A percentile compares a stretch with the other conserved stretches of the same genome.
phyloP scores from a whole-genome alignment of 2,888 invertebrate genomes.

The Nyleta sp. region DNA sequence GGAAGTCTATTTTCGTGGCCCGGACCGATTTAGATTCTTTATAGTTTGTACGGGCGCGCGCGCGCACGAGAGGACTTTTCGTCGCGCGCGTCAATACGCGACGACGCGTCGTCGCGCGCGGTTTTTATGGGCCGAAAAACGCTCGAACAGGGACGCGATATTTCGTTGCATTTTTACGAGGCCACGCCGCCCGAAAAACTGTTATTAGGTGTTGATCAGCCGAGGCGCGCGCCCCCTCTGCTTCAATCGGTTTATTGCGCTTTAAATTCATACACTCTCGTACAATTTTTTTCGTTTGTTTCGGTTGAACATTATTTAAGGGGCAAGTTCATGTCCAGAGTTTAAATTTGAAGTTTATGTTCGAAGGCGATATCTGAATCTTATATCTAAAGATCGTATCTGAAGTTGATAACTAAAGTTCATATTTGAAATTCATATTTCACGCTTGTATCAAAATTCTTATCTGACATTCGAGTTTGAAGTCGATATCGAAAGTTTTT shows the following conservation, averaged over 20 bases:
- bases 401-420: too few species aligned
- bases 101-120: constrained; percentile 21
- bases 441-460: too few species aligned
- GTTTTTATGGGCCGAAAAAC: constrained; percentile 37
- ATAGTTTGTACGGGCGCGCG: constrained; percentile 76
- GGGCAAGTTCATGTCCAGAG: too few species aligned
- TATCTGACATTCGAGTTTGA: too few species aligned
- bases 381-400: too few species aligned
- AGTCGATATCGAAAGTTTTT: too few species aligned
- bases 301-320: too few species aligned
- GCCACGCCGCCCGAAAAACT: constrained; percentile 23
- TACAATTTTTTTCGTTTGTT: too few species aligned
- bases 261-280: background rate
- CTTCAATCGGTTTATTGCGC: constrained; percentile 29
- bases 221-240: too few species aligned
- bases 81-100: constrained; percentile 59
- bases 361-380: too few species aligned
- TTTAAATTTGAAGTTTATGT: too few species aligned
- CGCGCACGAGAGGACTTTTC: constrained; percentile 55
- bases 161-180: constrained; percentile 35
- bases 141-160: constrained; percentile 23
- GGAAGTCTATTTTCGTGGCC: constrained; percentile 82
- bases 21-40: constrained; percentile 81
- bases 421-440: too few species aligned
- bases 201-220: constrained; percentile 42